Evolutionary conservation across 1,140 invertebrate species (phyloP).

Genomic region (Coenobita brevimanus): DNA sequence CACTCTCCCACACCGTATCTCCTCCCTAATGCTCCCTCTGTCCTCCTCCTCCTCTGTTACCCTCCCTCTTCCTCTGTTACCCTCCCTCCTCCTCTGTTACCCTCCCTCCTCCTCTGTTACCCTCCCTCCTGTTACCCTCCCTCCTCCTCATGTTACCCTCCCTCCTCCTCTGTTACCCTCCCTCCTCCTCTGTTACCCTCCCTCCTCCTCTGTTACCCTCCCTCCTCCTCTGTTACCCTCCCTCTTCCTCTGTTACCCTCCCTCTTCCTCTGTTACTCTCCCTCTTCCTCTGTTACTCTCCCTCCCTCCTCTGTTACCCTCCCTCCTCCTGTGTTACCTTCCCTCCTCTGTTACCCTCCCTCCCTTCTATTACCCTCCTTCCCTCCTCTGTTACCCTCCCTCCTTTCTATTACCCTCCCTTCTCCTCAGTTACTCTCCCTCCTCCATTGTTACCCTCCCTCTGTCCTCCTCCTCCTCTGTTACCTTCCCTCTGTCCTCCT

Average conservation of each 20-base stretch:
- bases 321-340: too few relatives aligned
- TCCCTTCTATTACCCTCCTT: not conserved
- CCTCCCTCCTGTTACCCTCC: too few relatives aligned
- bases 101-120: not conserved
- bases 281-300: slow-evolving; percentile 1
- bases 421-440: too few relatives aligned
- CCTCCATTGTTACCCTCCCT: not conserved
- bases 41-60: not conserved
- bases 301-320: not conserved
- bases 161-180: not conserved
- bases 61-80: not conserved
- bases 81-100: not conserved
- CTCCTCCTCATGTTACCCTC: not conserved
- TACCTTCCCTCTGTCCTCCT: not conserved
- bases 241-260: too few relatives aligned
- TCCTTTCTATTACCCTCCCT: not conserved
- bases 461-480: not conserved
- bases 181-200: too few relatives aligned
- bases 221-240: not conserved
- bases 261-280: not conserved
- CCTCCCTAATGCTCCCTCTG: not conserved
- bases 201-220: too few relatives aligned
- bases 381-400: too few relatives aligned
- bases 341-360: not conserved
- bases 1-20: not conserved